These are phyloP conservation scores for Serilophus lunatus DNA, from an alignment of 2,113 vertebrate genomes.

Conservation along the genomic window DNA sequence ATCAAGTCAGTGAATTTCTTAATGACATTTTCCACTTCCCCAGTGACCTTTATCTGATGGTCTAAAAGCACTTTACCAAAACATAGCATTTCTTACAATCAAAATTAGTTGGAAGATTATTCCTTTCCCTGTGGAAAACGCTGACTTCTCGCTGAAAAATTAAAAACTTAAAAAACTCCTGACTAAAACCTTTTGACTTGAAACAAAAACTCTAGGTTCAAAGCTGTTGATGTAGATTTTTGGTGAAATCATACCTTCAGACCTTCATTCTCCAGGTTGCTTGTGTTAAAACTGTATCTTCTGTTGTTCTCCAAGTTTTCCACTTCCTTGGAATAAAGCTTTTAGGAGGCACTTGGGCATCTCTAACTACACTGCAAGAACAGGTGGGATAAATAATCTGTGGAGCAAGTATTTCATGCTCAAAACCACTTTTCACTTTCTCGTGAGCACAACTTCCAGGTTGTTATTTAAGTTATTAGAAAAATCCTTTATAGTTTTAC, in stretches of 20 bases:
- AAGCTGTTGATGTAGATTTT: neutral
- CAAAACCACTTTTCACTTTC: neutral
- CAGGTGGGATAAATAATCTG: neutral
- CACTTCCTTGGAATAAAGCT: neutral
- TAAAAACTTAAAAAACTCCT: neutral
- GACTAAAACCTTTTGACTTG: neutral
- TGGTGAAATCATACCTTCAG: neutral
- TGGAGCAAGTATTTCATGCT: neutral
- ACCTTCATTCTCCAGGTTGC: neutral
- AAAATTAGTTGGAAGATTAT: conserved; percentile 12
- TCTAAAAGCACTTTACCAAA: conserved; percentile 50
- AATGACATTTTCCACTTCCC: conserved; percentile 54
- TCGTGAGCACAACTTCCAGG: neutral
- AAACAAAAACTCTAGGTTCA: neutral
- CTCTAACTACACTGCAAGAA: neutral
- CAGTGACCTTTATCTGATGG: conserved; percentile 40
- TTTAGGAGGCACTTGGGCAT: neutral
- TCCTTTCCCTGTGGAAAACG: conserved; percentile 16
- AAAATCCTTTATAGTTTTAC: neutral
- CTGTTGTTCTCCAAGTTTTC: neutral
- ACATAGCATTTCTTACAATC: conserved; percentile 11
- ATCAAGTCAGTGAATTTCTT: conserved; percentile 56
- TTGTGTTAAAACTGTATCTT: neutral
- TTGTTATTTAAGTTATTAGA: neutral
- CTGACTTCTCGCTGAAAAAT: neutral